Evolutionary conservation across 2,888 invertebrate genomes (phyloP).

Genomic region (Amphimallon solstitiale): DNA sequence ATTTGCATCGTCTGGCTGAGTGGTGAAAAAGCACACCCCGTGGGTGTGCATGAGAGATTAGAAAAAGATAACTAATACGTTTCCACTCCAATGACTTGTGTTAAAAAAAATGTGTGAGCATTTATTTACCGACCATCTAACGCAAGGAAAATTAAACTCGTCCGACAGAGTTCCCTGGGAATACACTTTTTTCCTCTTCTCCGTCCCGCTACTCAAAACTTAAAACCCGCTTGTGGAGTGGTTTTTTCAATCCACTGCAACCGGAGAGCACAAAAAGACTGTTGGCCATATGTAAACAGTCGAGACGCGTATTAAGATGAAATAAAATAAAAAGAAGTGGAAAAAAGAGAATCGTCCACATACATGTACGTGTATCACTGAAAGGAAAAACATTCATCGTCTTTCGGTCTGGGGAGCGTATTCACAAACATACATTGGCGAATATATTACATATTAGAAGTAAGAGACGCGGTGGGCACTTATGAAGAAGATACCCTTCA

Average conservation of each 20-base stretch:
- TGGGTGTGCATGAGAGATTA: too few species aligned
- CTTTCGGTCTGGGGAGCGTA: constrained; percentile 36
- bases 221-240: not conserved
- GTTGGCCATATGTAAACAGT: constrained; percentile 24
- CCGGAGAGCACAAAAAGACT: constrained; percentile 14
- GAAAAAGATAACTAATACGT: too few species aligned
- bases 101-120: not conserved
- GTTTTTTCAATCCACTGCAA: constrained; percentile 1
- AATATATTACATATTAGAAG: constrained; percentile 47
- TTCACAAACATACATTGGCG: constrained; percentile 47
- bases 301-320: constrained; percentile 7
- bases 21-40: too few species aligned
- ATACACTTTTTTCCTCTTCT: not conserved
- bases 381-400: constrained; percentile 26
- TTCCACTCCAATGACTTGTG: too few species aligned
- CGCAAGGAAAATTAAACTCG: constrained; percentile 16
- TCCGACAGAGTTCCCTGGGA: not conserved
- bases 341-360: not conserved
- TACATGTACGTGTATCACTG: not conserved
- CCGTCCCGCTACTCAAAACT: not conserved
- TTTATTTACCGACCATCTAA: constrained; percentile 6
- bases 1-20: too few species aligned
- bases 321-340: constrained; percentile 2
- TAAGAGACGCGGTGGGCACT: constrained; percentile 22
- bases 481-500: constrained; percentile 44